Evolutionary conservation across 2,113 vertebrate genomes (phyloP), one percentile per base, ranked within the genome.

Genomic region (Orycteropus afer): DNA sequence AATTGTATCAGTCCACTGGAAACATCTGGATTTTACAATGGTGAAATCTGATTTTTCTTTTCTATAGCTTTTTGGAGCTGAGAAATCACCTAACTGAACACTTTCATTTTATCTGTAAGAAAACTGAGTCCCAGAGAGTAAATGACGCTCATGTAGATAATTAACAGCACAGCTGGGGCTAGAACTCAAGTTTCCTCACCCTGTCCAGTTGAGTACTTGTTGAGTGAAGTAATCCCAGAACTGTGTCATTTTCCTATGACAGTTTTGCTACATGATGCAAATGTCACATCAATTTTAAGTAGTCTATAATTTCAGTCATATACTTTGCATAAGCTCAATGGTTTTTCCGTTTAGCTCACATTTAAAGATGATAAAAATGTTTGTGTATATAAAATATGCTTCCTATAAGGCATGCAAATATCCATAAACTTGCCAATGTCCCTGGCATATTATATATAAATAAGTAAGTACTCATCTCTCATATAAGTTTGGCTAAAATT

Each of bases 251-350:
- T 95, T 79, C 20, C 79, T 76, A 49, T 89, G 81, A 84, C 45
- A 84, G 45, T 77, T 95, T 95, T 96, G 57, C 74, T 96, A 82
- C 59, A 93, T 82, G 76, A 92, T 4, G 82, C 53, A 95, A 93
- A 86, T 90, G 78, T 83, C 51, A 51, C 11, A 25, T 45, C 29
- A 81, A 14, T 95, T 90, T 95, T 73, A 95, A 96, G 12, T 51
- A 82, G 29, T 86, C 25, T 89, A 40, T 93, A n/a, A 80, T 80
- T 94, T 93, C n/a, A 65, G 57, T 86, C 18, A 61, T 80, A 53
- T 80, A 86, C 42, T n/a, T 77, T 91, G 9, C 45, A 86, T 86
- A 57, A 45, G 27, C 47, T 82, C 18, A 89, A 14, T 55, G 82
- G 34, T 74, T 86, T 86, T 79, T 77, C 86, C 86, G 9, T 83